Evolutionary conservation across 2,113 vertebrate genomes (phyloP).

Genomic region (Camelus bactrianus): DNA sequence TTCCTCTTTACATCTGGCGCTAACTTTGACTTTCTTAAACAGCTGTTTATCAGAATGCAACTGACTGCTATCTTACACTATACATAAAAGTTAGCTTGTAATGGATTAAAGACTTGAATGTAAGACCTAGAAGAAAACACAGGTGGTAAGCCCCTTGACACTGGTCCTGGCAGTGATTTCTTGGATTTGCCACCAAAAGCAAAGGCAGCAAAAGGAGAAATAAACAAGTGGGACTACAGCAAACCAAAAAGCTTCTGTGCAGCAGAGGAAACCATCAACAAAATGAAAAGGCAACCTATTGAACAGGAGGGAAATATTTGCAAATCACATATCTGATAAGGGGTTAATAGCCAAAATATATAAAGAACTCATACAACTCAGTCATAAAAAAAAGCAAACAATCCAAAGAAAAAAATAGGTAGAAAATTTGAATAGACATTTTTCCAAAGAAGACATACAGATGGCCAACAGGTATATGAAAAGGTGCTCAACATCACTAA

Average conservation of each 20-base stretch:
- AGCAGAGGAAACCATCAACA: background rate
- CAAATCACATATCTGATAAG: background rate
- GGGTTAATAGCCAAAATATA: background rate
- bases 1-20: background rate
- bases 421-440: background rate
- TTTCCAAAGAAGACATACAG: background rate
- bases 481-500: background rate
- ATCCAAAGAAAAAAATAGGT: background rate
- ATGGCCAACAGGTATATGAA: background rate
- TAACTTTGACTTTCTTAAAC: background rate
- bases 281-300: background rate
- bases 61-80: background rate
- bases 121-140: background rate
- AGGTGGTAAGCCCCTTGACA: background rate
- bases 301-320: background rate
- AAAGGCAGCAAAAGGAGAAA: conserved; percentile 5
- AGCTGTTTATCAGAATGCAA: background rate
- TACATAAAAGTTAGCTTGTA: background rate
- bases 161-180: background rate
- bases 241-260: background rate
- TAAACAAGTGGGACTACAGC: background rate
- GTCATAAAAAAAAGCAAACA: background rate
- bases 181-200: background rate
- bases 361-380: background rate
- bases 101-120: background rate